phyloP scores from a whole-genome alignment of 2,888 invertebrate species.

The Melieria omissa region DNA sequence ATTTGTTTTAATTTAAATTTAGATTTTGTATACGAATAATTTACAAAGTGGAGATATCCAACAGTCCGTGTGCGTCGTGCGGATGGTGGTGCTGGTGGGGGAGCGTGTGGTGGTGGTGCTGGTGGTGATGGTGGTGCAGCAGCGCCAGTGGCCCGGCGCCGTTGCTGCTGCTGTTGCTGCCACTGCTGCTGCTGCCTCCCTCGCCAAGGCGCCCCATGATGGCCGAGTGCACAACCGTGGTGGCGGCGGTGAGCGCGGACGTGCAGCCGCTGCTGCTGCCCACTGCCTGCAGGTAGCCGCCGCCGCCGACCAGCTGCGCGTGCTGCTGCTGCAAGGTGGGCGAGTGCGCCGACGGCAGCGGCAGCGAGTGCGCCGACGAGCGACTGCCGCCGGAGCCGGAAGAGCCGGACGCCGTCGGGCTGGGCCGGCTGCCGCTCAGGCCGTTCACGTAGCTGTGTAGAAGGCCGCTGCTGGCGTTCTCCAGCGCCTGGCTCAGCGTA shows the following conservation, averaged over 20 bases:
- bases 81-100: conserved; percentile 48
- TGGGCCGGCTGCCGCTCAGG: conserved; percentile 55
- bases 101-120: conserved; percentile 46
- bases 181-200: conserved; percentile 24
- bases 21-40: conserved; percentile 47
- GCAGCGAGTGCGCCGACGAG: conserved; percentile 61
- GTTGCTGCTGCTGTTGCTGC: conserved; percentile 37
- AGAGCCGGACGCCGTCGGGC: conserved; percentile 60
- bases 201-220: conserved; percentile 46
- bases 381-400: conserved; percentile 51
- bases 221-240: conserved; percentile 49
- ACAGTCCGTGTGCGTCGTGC: conserved; percentile 56
- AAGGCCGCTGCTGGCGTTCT: conserved; percentile 33
- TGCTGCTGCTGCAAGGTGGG: conserved; percentile 54
- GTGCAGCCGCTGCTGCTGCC: conserved; percentile 22
- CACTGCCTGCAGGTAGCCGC: conserved; percentile 28
- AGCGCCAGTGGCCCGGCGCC: conserved; percentile 40
- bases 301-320: conserved; percentile 28
- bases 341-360: conserved; percentile 54
- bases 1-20: conserved; percentile 35
- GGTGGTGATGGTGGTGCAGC: conserved; percentile 49
- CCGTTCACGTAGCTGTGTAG: conserved; percentile 43
- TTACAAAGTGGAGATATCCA: conserved; percentile 67
- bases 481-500: conserved; percentile 34
- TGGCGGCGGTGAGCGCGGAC: conserved; percentile 46